phyloP scores from a whole-genome alignment of 2,113 vertebrate species.

The Tetrax tetrax region DNA sequence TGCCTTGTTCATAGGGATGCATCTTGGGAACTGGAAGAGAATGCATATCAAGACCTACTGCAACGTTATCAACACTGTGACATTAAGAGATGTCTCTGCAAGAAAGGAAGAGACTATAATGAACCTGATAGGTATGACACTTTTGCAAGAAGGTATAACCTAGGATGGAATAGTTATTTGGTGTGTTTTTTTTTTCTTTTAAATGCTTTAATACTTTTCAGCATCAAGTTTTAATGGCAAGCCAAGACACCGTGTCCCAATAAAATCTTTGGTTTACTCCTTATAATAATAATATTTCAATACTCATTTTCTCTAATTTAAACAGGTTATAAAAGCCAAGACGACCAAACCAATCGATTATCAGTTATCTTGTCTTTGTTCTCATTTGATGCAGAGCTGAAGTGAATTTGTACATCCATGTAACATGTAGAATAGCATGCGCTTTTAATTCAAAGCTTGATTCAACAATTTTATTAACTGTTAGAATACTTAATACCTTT shows the following conservation, averaged over 20 bases:
- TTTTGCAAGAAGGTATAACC: background rate
- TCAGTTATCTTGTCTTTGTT: background rate
- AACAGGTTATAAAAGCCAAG: background rate
- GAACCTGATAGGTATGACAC: slow-evolving; percentile 82
- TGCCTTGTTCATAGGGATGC: slow-evolving; percentile 85
- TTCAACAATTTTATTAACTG: background rate
- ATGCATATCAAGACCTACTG: slow-evolving; percentile 91
- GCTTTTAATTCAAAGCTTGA: background rate
- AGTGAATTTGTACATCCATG: background rate
- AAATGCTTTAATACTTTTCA: background rate
- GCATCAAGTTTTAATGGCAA: background rate
- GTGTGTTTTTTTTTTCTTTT: background rate
- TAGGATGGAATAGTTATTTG: background rate
- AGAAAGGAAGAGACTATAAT: slow-evolving; percentile 82
- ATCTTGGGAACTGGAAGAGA: slow-evolving; percentile 96
- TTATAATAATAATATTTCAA: background rate
- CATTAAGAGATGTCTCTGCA: slow-evolving; percentile 80
- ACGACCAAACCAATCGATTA: background rate
- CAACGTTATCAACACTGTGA: slow-evolving; percentile 89
- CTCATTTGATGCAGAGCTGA: background rate
- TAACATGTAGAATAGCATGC: background rate
- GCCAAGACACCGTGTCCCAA: background rate
- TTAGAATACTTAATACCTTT: background rate
- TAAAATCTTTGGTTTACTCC: background rate
- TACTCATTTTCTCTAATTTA: background rate